phyloP scores from a whole-genome alignment of 1,140 invertebrate species.

The Ips nitidus region DNA sequence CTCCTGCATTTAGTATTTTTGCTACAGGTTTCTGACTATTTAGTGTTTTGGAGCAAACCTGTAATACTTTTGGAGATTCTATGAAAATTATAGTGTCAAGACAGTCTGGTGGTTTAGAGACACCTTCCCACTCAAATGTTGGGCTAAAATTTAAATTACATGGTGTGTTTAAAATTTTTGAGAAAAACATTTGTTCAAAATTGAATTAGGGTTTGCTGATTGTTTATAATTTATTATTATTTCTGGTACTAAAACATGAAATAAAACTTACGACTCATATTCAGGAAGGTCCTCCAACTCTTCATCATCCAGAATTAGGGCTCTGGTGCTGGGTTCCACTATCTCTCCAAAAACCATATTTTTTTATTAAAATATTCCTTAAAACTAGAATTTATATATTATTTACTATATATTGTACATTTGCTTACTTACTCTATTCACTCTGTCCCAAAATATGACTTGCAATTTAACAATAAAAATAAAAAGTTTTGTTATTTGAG shows the following conservation, averaged over 20 bases:
- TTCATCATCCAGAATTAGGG: constrained; percentile 43
- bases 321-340: constrained; percentile 46
- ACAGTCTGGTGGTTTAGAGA: constrained; percentile 21
- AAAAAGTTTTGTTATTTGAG: no score
- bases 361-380: not conserved
- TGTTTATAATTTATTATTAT: no score
- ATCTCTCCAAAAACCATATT: constrained; percentile 50
- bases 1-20: constrained; percentile 34
- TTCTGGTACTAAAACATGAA: no score
- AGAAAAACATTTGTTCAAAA: no score
- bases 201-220: no score
- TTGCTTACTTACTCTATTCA: no score
- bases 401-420: no score
- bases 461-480: no score
- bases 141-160: constrained; percentile 33
- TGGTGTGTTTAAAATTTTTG: no score
- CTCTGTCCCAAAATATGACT: no score
- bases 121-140: constrained; percentile 39
- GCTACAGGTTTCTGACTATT: constrained; percentile 29
- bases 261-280: constrained; percentile 36
- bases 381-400: no score
- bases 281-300: constrained; percentile 39
- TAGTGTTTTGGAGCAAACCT: constrained; percentile 28
- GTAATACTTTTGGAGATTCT: constrained; percentile 40
- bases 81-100: constrained; percentile 42